These are phyloP conservation scores for Apostichopus leukothele DNA, from an alignment of 53 echinoderm and acorn worm genomes.

Conservation along the genomic window DNA sequence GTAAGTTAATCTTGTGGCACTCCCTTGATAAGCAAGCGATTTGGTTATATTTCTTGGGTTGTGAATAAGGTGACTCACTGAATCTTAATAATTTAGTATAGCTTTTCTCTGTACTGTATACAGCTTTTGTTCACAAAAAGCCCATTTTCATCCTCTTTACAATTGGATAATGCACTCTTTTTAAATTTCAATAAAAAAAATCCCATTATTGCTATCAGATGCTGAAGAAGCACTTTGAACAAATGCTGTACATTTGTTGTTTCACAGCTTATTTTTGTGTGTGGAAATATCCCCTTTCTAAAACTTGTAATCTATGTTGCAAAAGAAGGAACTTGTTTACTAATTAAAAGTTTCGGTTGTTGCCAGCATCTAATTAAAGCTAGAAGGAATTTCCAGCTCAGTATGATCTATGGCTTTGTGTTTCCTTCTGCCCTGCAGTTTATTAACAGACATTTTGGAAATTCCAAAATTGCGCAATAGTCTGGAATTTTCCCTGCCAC, in stretches of 20 bases:
- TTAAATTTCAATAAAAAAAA: too few species aligned
- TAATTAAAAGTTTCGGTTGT: not conserved
- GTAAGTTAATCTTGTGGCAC: slow-evolving; percentile 48
- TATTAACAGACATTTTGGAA: slow-evolving; percentile 2
- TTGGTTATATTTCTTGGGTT: not conserved
- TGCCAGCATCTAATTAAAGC: not conserved
- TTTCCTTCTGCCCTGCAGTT: not conserved
- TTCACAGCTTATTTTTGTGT: not conserved
- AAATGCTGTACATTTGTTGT: not conserved
- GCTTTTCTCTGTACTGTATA: not conserved
- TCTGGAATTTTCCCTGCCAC: slow-evolving; percentile 11
- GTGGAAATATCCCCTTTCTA: not conserved
- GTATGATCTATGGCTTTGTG: not conserved
- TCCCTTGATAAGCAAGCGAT: not conserved
- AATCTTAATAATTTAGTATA: not conserved
- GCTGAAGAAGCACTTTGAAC: too few species aligned
- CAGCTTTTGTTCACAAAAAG: too few species aligned
- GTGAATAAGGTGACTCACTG: not conserved
- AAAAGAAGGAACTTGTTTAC: not conserved
- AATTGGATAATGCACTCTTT: too few species aligned
- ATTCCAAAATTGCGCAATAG: slow-evolving; percentile 28
- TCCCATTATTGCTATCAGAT: too few species aligned
- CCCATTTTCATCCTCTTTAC: too few species aligned
- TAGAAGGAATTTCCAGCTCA: not conserved
- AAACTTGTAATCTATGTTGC: not conserved